Evolutionary conservation across 2,888 invertebrate species (phyloP).

Genomic region (Fabriciana adippe): DNA sequence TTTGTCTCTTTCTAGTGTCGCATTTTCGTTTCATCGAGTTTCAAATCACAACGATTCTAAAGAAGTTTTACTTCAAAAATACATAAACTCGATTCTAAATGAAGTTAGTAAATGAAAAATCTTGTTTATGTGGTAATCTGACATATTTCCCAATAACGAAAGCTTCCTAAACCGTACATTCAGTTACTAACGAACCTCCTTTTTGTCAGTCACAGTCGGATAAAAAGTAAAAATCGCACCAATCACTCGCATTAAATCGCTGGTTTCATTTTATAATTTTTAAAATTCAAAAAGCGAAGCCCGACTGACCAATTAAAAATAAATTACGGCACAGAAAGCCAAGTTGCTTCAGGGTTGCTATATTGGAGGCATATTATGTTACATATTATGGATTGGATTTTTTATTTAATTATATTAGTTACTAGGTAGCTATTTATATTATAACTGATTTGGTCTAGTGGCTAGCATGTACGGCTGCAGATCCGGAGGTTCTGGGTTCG

Average conservation of each 20-base stretch:
- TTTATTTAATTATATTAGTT: neutral
- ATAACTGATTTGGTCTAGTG: no score
- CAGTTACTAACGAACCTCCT: neutral
- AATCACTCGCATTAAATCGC: conserved; percentile 31
- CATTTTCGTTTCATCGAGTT: no score
- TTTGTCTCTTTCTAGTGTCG: no score
- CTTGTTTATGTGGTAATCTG: no score
- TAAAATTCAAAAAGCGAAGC: conserved; percentile 33
- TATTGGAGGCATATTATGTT: neutral
- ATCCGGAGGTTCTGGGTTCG: no score
- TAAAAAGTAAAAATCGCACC: conserved; percentile 29
- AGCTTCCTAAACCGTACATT: neutral
- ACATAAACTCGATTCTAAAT: no score
- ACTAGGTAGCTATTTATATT: no score
- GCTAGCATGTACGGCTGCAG: no score
- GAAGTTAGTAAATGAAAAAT: no score
- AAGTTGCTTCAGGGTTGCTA: conserved; percentile 38
- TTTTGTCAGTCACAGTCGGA: conserved; percentile 3
- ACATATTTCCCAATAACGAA: neutral
- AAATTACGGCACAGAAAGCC: conserved; percentile 48
- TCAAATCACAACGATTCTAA: no score
- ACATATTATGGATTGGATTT: neutral
- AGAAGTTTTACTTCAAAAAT: no score
- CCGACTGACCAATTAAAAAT: conserved; percentile 51
- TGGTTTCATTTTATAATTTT: conserved; percentile 32